Conservation (phyloP, 2,888 invertebrate species). For the Xestoiulus laeticollis region DNA sequence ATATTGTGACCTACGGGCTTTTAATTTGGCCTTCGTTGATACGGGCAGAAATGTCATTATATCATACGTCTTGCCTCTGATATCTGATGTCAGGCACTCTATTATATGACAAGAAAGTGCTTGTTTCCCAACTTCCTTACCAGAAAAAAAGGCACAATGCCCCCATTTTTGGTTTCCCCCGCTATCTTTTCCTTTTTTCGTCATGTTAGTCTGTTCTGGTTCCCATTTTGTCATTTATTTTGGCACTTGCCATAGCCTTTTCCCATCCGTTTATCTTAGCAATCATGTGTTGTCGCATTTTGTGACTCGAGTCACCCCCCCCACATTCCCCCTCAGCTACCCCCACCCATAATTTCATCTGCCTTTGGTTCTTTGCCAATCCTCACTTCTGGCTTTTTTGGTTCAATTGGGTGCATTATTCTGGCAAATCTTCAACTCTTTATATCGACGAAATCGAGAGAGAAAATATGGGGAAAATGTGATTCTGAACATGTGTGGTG, state of each 20-base stretch:
- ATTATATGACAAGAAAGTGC: neutral
- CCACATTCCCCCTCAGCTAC: no score
- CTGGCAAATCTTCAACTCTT: conserved; percentile 13
- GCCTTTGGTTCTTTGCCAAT: neutral
- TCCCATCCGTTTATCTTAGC: conserved; percentile 20
- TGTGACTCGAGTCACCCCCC: neutral
- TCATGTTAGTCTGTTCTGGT: neutral
- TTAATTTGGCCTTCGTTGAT: conserved; percentile 14
- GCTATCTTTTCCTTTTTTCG: conserved; percentile 1
- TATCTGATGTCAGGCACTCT: conserved; percentile 43
- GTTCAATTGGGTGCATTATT: neutral
- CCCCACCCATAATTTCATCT: neutral
- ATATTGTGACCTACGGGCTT: conserved; percentile 22
- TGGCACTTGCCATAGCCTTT: neutral
- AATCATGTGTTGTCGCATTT: conserved; percentile 29
- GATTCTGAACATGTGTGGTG: neutral
- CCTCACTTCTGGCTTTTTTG: neutral
- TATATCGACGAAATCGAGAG: neutral
- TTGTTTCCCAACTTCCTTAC: conserved; percentile 35
- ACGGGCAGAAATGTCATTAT: neutral
- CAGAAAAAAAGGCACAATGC: conserved; percentile 1
- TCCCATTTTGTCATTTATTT: conserved; percentile 30
- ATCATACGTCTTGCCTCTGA: neutral
- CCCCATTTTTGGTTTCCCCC: neutral
- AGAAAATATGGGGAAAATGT: neutral